These are phyloP conservation scores for Otocyon megalotis DNA, from an alignment of 2,113 vertebrate genomes.

Conservation along the genomic window DNA sequence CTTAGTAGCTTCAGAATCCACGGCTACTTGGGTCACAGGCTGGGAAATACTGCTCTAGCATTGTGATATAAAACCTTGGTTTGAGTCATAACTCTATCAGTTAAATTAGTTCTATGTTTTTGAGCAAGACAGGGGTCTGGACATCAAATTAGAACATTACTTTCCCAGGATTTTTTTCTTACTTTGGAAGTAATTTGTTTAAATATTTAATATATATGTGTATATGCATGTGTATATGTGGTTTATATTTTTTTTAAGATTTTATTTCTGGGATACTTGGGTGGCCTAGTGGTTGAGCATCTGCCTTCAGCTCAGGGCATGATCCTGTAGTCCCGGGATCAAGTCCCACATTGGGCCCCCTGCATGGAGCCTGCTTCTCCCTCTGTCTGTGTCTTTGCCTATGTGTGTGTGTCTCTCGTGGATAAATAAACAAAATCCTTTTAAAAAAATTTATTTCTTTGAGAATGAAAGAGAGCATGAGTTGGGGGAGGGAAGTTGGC, in stretches of 20 bases:
- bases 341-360: no score
- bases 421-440: no score
- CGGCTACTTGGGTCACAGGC: not conserved
- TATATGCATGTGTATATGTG: not conserved
- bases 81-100: not conserved
- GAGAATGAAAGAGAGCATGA: not conserved
- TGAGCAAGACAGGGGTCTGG: not conserved
- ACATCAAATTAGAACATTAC: not conserved
- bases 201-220: not conserved
- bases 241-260: not conserved
- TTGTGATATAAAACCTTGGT: not conserved
- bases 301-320: no score
- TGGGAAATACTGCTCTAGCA: not conserved
- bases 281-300: no score
- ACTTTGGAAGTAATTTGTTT: not conserved
- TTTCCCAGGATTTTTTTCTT: not conserved
- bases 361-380: no score
- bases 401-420: no score
- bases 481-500: accelerated
- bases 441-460: not conserved
- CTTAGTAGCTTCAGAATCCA: not conserved
- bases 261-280: not conserved
- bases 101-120: not conserved
- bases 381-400: no score
- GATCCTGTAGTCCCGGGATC: no score